Evolutionary conservation across 2,797 vertebrate species (phyloP), one percentile per base, ranked within the genome.

Genomic region (Micromesistius poutassou): DNA sequence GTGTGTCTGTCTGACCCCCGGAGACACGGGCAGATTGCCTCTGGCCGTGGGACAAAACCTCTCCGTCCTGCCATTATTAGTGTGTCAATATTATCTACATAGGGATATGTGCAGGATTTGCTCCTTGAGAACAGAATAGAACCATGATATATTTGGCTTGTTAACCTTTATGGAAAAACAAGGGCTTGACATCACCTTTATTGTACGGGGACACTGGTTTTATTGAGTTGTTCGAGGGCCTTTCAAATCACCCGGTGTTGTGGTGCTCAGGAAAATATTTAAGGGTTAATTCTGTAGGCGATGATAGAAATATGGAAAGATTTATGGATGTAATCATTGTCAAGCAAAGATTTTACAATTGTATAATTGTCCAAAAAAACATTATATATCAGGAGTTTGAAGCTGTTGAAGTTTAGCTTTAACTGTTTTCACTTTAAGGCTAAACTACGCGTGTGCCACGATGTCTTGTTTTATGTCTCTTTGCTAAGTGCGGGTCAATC

Each of bases 21-120:
- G 66, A 30, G 88, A 85, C 86, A 83, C 79, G 31, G 31, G 36
- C 80, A 83, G 71, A 31, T 62, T 82, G 83, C 80, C 86, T 75
- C 78, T 73, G 1, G 33, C 19, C 76, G 38, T 50, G 55, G 77
- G 77, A 89, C 82, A 87, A 87, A 89, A 84, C 76, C 75, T 78
- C 83, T 88, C 88, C 85, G 55, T 88, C 35, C 82, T 1, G 33
- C 77, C 68, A 82, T 88, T 90, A 88, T 87, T 81, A 81, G 79
- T 83, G 77, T 83, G 82, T 89, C 83, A 89, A 71, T 74, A 80
- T 85, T 87, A 89, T 89, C 79, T 82, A 62, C 31, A 31, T 72
- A 9, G 46, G 40, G 71, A 30, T 28, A 33, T 14, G 62, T 70
- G 10, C 14, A 8, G 22, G 55, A n/a, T 25, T 25, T 19, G 22